A percentile compares a stretch with the other conserved stretches of the same genome.
Evolutionary conservation across 2,113 vertebrate species (phyloP).

Genomic region (Nicator chloris): DNA sequence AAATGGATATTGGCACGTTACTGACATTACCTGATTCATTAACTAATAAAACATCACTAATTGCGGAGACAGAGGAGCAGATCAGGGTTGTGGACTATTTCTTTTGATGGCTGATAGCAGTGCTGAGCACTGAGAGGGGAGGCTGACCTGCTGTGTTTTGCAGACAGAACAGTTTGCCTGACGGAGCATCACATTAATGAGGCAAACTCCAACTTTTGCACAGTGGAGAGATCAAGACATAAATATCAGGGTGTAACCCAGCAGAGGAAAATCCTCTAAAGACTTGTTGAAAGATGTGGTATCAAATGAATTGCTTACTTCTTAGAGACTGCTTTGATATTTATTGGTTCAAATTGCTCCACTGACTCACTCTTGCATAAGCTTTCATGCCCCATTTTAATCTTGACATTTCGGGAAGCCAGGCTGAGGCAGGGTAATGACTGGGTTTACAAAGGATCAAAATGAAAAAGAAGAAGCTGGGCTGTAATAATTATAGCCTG

Average conservation of each 20-base stretch:
- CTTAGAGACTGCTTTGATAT: slow-evolving; percentile 78
- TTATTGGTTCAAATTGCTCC: slow-evolving; percentile 82
- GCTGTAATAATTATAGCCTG: slow-evolving; percentile 66
- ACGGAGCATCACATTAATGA: slow-evolving; percentile 19
- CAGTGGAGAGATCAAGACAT: slow-evolving; percentile 44
- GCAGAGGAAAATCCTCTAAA: slow-evolving; percentile 71
- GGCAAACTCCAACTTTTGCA: slow-evolving; percentile 33
- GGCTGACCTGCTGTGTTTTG: slow-evolving; percentile 19
- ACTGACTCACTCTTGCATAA: slow-evolving; percentile 75
- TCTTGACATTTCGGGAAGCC: slow-evolving; percentile 73
- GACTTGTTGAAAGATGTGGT: slow-evolving; percentile 78
- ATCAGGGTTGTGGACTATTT: not conserved
- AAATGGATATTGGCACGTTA: slow-evolving; percentile 63
- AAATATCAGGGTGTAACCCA: slow-evolving; percentile 68
- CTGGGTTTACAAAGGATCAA: slow-evolving; percentile 74
- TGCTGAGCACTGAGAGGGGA: not conserved
- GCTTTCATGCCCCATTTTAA: slow-evolving; percentile 71
- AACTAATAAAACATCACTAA: slow-evolving; percentile 74
- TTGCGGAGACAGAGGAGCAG: slow-evolving; percentile 51
- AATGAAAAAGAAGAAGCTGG: slow-evolving; percentile 61
- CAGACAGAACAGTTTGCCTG: slow-evolving; percentile 25
- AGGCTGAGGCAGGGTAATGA: slow-evolving; percentile 68
- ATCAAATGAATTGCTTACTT: slow-evolving; percentile 80
- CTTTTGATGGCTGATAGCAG: slow-evolving; percentile 16
- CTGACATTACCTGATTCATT: slow-evolving; percentile 68